Conservation (phyloP, 2,888 invertebrate species). For the Argyresthia albistria region DNA sequence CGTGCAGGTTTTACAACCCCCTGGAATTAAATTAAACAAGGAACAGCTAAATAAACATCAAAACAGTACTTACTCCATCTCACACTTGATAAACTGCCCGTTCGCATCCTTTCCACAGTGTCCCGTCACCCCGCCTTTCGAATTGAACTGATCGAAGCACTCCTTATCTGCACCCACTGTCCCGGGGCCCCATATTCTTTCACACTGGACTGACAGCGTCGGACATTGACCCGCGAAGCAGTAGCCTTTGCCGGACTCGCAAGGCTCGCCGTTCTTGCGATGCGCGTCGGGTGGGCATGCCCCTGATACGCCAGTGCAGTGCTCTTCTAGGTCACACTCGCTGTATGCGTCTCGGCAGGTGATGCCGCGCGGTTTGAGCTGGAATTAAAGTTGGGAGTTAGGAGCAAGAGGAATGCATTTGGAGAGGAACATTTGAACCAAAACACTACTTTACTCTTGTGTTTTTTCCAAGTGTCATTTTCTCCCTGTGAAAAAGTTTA, state of each 20-base stretch:
- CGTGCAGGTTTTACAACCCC: too few relatives aligned
- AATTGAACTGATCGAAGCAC: constrained; percentile 96
- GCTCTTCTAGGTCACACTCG: constrained; percentile 97
- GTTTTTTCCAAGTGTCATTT: too few relatives aligned
- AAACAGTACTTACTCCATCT: constrained; percentile 79
- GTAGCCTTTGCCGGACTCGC: constrained; percentile 81
- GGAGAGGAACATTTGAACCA: too few relatives aligned
- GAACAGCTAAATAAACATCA: too few relatives aligned
- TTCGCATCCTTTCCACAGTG: constrained; percentile 90
- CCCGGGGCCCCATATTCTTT: constrained; percentile 93
- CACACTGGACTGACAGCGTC: constrained; percentile 89
- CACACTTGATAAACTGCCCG: constrained; percentile 89
- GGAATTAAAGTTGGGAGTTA: constrained; percentile 13
- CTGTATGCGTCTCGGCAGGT: constrained; percentile 89
- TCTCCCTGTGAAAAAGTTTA: too few relatives aligned
- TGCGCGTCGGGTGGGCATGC: constrained; percentile 92
- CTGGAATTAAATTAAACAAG: too few relatives aligned
- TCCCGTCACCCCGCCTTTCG: constrained; percentile 94
- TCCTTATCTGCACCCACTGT: constrained; percentile 86
- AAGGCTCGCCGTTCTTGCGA: constrained; percentile 94
- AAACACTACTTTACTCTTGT: too few relatives aligned
- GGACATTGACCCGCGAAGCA: constrained; percentile 96
- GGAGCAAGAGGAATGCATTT: neutral
- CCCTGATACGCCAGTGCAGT: constrained; percentile 91
- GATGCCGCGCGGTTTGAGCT: constrained; percentile 83